Conservation (phyloP, 2,888 invertebrate species). For the Cancer borealis region DNA sequence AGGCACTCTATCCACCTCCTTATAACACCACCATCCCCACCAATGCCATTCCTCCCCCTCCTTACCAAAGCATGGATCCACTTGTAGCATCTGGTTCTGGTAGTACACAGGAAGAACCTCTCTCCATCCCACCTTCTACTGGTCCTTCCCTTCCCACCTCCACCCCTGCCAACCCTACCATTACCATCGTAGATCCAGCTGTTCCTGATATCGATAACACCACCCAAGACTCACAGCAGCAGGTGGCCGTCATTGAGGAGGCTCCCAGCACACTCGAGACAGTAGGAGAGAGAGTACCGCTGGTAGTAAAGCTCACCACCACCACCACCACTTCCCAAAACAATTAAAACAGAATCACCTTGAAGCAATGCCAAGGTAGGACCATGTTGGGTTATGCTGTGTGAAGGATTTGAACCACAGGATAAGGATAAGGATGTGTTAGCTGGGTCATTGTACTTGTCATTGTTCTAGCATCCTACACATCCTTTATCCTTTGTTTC, state of each 20-base stretch:
- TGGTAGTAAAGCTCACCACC: constrained; percentile 13
- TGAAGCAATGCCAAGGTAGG: neutral
- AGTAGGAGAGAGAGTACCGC: neutral
- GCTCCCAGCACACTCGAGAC: neutral
- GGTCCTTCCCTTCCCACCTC: neutral
- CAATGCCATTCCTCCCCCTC: neutral
- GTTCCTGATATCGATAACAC: neutral
- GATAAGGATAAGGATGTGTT: neutral
- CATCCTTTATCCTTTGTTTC: neutral
- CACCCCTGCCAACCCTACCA: neutral
- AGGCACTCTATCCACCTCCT: neutral
- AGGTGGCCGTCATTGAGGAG: neutral
- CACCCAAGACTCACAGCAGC: neutral
- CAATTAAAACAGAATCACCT: neutral
- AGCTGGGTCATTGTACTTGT: neutral
- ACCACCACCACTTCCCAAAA: neutral
- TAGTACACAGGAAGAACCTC: neutral
- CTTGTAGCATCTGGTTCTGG: neutral
- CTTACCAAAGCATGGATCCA: neutral
- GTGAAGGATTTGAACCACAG: neutral
- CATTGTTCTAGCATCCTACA: neutral
- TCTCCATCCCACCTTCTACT: neutral
- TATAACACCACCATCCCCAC: neutral
- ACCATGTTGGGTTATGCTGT: neutral
- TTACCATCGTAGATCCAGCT: neutral